Percentiles rank a stretch among this genome's conserved stretches.
Evolutionary conservation across 2,797 vertebrate species (phyloP).

Genomic region (Monodelphis domestica): DNA sequence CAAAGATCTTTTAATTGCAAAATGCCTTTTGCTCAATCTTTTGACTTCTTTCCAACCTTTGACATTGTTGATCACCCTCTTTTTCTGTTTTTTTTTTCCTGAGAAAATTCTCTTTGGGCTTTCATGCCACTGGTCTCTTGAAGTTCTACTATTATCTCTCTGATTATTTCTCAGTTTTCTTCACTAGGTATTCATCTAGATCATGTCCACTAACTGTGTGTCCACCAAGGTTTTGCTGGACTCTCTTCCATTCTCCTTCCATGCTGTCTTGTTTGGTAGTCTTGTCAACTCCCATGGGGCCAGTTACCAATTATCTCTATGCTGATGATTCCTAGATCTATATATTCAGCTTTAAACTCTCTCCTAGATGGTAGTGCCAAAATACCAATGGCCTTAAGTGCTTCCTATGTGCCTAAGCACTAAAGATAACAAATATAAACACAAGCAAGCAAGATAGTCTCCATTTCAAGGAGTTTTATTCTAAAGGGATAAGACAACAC

Average conservation of each 20-base stretch:
- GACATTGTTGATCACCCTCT: background rate
- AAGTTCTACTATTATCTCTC: background rate
- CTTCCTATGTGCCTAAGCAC: background rate
- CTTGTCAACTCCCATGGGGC: background rate
- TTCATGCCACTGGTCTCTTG: background rate
- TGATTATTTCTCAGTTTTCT: background rate
- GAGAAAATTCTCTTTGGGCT: background rate
- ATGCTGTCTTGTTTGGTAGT: background rate
- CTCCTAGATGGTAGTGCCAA: background rate
- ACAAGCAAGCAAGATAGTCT: background rate
- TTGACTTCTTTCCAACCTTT: background rate
- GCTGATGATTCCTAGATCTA: background rate
- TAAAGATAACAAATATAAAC: background rate
- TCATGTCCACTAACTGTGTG: background rate
- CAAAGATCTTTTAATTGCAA: background rate
- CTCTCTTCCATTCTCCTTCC: background rate
- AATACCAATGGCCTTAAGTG: background rate
- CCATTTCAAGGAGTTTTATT: background rate
- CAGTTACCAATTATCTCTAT: background rate
- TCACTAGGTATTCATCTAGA: background rate
- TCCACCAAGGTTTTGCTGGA: background rate
- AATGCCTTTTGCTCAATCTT: background rate
- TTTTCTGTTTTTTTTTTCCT: background rate
- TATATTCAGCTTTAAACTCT: background rate
- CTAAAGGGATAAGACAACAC: background rate